Base-by-base conservation (phyloP, 2,888 invertebrate species). In the Drymonia ruficornis region DNA sequence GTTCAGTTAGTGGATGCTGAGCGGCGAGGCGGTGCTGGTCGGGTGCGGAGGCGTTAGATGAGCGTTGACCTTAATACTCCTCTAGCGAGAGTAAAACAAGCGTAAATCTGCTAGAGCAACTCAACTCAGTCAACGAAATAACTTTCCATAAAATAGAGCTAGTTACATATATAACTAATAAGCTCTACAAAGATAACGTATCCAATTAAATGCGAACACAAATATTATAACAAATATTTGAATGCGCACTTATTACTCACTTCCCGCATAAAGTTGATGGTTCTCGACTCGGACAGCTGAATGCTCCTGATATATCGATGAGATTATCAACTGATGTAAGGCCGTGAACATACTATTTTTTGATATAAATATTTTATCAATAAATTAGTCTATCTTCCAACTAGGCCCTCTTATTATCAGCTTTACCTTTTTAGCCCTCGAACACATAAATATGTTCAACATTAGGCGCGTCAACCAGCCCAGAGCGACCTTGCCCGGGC, bases 261-360 rank as follows among this genome's bases (percentile, higher is more conserved):
- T 75, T 83, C 76, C 77, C 72, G 76, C 64, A 73, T 65, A 62
- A 73, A 75, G 70, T 76, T 78, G 81, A 84, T 77, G 80, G 80
- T 79, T 77, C 80, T 75, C 67, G 74, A 71, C 63, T 76, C 69
- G 52, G 81, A 83, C 81, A 77, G 76, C 76, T 83, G 76, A 76
- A 76, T 75, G 78, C 77, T 78, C 75, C 78, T 87, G 87, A 89
- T 89, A 83, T 84, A 90, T 87, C 74, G 83, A 83, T 78, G 81
- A 81, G 86, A 87, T 88, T 89, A 88, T 77, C 78, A 73, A 72
- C 66, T 74, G 71, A 71, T 71, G 70, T 65, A 61, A 79, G 74
- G 81, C 58, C 9, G 51, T 23, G 50, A 53, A 44, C 66, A 74
- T 50, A 67, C n/a, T 13, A 36, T 36, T 36, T 1, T 36, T 36